Evolutionary conservation across 2,797 vertebrate species (phyloP), one percentile per base, ranked within the genome.

Genomic region (Myioborus miniatus): DNA sequence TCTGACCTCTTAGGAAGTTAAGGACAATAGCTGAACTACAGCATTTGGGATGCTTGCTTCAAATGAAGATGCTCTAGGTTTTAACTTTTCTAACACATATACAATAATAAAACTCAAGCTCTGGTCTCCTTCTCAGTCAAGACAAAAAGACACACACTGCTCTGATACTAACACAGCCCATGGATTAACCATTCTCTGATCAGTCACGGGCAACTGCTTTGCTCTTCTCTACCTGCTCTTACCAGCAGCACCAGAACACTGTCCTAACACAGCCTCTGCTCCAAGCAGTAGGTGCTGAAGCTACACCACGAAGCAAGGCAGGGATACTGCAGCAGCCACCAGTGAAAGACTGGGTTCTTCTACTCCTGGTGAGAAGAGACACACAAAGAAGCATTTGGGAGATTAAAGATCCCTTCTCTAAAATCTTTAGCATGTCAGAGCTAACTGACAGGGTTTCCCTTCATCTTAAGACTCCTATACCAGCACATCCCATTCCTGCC

Each of bases 351-450:
- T 90, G 83, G 55, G 58, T 76, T 80, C 34, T 95, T 94, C 90
- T 90, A 58, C 87, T 91, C 89, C 89, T 94, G 83, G 56, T 94
- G 95, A 93, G 83, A 87, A 91, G 70, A 96, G 85, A 91, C 70
- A 94, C 89, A 93, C 75, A 89, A 95, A 93, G 94, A 89, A 83
- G 89, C 87, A 92, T 87, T 83, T 64, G 46, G 81, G 87, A 97
- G 53, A 92, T 95, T 95, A 95, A 94, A 95, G 84, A 92, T 37
- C 74, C 71, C 80, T 94, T 9, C 87, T 87, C 75, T 87, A 72
- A 76, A 67, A 58, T 20, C 39, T 85, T 91, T 41, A 64, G 77
- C 34, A n/a, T 0, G 21, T 64, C 86, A 87, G 78, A 90, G 56
- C 34, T 52, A 76, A 50, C 74, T 63, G 64, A 41, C 32, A 67